Conservation (phyloP, 2,113 vertebrate species). For the Kryptolebias marmoratus region DNA sequence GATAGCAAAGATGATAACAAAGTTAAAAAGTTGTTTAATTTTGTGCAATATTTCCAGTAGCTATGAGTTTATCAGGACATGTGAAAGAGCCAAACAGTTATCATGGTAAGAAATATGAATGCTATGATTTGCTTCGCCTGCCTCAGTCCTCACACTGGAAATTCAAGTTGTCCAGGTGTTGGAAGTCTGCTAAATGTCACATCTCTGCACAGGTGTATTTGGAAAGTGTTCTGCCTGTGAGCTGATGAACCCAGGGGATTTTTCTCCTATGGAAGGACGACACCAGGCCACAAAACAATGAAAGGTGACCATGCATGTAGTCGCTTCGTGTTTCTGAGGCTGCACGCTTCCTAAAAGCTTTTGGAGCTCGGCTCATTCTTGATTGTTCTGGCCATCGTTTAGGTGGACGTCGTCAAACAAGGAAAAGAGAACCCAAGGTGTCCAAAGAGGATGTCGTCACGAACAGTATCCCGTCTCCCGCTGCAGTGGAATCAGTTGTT, state of each 20-base stretch:
- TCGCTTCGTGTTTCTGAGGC: too few species aligned
- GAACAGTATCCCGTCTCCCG: neutral
- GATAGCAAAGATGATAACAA: too few species aligned
- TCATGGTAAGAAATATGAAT: too few species aligned
- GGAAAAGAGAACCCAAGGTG: constrained; percentile 17
- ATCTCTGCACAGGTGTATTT: neutral
- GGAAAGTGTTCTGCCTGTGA: neutral
- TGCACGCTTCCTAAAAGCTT: neutral
- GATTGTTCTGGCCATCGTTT: neutral
- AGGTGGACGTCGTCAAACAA: constrained; percentile 43
- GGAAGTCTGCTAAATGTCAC: neutral
- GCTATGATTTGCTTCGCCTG: neutral
- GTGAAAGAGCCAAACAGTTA: too few species aligned
- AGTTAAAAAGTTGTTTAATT: neutral
- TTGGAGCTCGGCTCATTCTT: neutral
- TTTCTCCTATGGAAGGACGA: constrained; percentile 7
- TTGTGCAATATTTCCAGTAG: too few species aligned
- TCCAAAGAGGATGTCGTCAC: neutral
- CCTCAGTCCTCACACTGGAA: neutral
- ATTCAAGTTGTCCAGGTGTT: neutral
- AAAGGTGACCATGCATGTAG: constrained; percentile 12
- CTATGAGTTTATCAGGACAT: too few species aligned
- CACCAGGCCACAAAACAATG: constrained; percentile 19
- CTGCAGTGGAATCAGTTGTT: constrained; percentile 19
- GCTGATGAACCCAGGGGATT: constrained; percentile 2